Conservation (phyloP, 2,888 invertebrate species). For the Mayetiola destructor region DNA sequence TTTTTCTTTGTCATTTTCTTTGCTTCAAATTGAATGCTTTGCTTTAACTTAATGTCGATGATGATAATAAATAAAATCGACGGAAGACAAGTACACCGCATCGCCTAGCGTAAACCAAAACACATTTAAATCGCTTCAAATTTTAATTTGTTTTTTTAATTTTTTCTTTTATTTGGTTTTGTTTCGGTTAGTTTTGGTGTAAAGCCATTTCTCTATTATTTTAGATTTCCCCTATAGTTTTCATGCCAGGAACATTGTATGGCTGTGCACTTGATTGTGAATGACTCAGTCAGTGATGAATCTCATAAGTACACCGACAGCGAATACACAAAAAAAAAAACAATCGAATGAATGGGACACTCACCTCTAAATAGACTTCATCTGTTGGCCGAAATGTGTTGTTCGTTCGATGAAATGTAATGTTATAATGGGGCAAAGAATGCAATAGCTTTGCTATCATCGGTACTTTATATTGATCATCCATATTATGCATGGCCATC, state of each 20-base stretch:
- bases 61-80: not conserved
- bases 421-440: slow-evolving; percentile 81
- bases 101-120: too few relatives aligned
- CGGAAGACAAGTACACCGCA: not conserved
- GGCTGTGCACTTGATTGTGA: not conserved
- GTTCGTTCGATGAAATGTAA: slow-evolving; percentile 78
- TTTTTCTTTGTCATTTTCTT: too few relatives aligned
- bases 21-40: too few relatives aligned
- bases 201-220: not conserved
- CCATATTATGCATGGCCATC: slow-evolving; percentile 23
- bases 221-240: not conserved
- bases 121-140: not conserved
- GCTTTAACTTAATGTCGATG: not conserved
- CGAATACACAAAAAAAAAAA: not conserved
- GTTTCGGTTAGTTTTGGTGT: not conserved
- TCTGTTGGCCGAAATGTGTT: slow-evolving; percentile 82
- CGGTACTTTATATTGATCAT: slow-evolving; percentile 70
- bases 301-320: not conserved
- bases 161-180: not conserved
- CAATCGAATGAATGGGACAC: not conserved
- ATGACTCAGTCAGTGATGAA: not conserved
- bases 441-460: slow-evolving; percentile 77
- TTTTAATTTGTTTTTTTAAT: not conserved
- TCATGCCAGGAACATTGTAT: too few relatives aligned
- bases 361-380: slow-evolving; percentile 80